Base-by-base conservation (phyloP, 2,888 invertebrate genomes). In the Teinopalpus imperialis region DNA sequence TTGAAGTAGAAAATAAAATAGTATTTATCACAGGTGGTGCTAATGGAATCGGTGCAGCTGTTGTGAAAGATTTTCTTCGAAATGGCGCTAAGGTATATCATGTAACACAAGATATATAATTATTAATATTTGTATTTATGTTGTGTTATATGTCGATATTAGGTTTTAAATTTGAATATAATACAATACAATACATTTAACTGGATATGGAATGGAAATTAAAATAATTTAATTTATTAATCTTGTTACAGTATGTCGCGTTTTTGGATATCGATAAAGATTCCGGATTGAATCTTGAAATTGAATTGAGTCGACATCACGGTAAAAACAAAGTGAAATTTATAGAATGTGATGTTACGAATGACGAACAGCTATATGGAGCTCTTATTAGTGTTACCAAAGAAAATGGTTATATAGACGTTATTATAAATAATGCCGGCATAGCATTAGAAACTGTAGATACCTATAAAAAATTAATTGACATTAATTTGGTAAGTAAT, bases 1-100 rank as follows among this genome's bases (percentile, higher is more conserved):
- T 52, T 36, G 53, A 58, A 12, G 54, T 67, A 26, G 47, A 52
- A 21, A 49, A 63, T 40, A 68, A 65, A 50, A 51, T 66, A 1
- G 62, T 61, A 12, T 13, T 75, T 1, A 56, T 75, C 1, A 74
- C 75, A 1, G 75, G 75, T 0, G 75, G 61, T 1, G 69, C 74
- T 0, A 63, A 58, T 40, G 73, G 74, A 0, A 73, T 75, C 1
- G 75, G 74, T 5, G 68, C 68, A 9, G 39, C 42, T 1, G 50
- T 70, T 4, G 63, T 63, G 1, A 56, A 49, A 13, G 26, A 56
- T 8, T 56, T 72, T 16, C 18, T 70, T 1, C 32, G 56, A 7
- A 69, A 69, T 60, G 66, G 56, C 4, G 66, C 18, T 5, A 42
- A 32, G 31, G 41, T 42, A 12, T n/a, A n/a, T n/a, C n/a, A n/a